Base-by-base conservation (phyloP, 2,888 invertebrate species). In the Dicyrtomina minuta region DNA sequence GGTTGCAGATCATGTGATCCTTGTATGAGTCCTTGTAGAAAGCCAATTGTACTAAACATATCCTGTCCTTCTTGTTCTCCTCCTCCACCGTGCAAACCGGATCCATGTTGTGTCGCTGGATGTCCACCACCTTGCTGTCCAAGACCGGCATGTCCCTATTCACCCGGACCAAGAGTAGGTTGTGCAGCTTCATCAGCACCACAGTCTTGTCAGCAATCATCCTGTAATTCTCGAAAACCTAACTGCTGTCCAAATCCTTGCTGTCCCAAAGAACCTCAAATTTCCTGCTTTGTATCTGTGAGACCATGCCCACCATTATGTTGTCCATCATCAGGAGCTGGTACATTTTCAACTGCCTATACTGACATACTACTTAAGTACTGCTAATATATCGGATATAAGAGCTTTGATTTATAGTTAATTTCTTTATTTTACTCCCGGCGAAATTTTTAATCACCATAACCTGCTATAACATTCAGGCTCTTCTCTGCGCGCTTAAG, bases 241-340 rank as follows among this genome's bases (percentile, higher is more conserved):
- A 17, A 26, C 2, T 67, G 67, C 41, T 67, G 67, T 60, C 59
- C 59, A n/a, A 60, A 20, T 1, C 49, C 49, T n/a, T 59, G 59
- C 17, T 68, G 68, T 46, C 68, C 68, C 6, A 61, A 61, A 53
- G 41, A 51, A 17, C 53, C 61, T 13, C 27, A 26, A 46, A 20
- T 46, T 2, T 27, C 51, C 13, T 68, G 68, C 26, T 62, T 68
- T 24, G 62, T 68, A 12, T 53, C 68, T 12, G 68, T 68, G 3
- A 27, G 62, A 26, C 68, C 68, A 13, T 68, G 68, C 39, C 68
- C 68, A n/a, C 68, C 68, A 13, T 27, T 49, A 1, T 68, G 68
- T 33, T 68, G 60, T 46, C 59, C 67, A 27, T 12, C 49, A 13
- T 59, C 59, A 15, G 46, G 59, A 22, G 44, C 59, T 10, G 60